A percentile compares a stretch with the other conserved stretches of the same genome.
Evolutionary conservation across 2,113 vertebrate genomes (phyloP).

Genomic region (Formicarius rufipectus): DNA sequence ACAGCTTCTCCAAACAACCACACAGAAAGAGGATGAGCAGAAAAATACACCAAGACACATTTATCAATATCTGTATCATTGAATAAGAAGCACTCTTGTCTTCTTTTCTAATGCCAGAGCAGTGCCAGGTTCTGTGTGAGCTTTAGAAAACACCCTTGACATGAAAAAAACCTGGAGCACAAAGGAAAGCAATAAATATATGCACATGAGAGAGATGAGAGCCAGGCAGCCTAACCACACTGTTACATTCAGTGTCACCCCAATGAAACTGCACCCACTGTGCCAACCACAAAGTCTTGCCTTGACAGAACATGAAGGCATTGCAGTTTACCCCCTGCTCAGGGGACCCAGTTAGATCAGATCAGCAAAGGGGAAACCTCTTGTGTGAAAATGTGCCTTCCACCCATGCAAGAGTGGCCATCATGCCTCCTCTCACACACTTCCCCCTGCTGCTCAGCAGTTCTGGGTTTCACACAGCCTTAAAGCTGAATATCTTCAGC

Average conservation of each 20-base stretch:
- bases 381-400: background rate
- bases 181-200: background rate
- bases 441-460: background rate
- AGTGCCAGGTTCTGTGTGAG: background rate
- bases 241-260: background rate
- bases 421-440: fast-evolving
- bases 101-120: background rate
- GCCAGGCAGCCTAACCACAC: background rate
- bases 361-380: background rate
- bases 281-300: background rate
- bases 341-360: background rate
- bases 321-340: background rate
- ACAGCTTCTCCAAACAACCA: background rate
- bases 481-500: fast-evolving
- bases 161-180: background rate
- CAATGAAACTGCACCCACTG: background rate
- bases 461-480: background rate
- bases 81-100: background rate
- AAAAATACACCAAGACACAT: background rate
- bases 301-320: background rate
- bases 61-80: background rate
- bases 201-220: background rate
- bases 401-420: too few relatives aligned
- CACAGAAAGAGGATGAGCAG: background rate
- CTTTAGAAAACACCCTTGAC: background rate